Evolutionary conservation across 2,888 invertebrate species (phyloP).

Genomic region (Agriopis leucophaearia): DNA sequence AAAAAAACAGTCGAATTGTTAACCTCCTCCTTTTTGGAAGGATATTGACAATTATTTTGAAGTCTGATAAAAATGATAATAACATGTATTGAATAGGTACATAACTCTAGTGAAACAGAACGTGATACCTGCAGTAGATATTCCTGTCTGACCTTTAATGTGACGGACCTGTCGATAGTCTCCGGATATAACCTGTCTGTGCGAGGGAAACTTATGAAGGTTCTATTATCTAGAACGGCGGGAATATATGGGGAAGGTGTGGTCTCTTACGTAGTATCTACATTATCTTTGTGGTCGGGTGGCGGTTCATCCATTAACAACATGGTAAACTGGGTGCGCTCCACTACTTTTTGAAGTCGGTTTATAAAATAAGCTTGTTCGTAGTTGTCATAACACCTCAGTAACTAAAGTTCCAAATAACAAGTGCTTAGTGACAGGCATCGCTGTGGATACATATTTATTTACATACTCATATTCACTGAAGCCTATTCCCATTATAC

Average conservation of each 20-base stretch:
- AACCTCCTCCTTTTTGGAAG: too few relatives aligned
- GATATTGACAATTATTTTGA: too few relatives aligned
- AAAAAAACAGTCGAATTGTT: too few relatives aligned
- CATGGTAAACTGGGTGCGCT: neutral
- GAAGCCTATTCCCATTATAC: neutral
- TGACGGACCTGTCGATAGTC: conserved; percentile 1
- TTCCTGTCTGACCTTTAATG: neutral
- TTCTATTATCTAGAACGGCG: neutral
- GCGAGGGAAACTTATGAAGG: conserved; percentile 5
- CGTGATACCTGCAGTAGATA: neutral
- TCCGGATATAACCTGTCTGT: conserved; percentile 6
- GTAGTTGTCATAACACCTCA: neutral
- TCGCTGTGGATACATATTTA: neutral
- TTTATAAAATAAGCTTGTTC: neutral
- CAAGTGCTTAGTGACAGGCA: neutral
- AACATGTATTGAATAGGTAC: neutral
- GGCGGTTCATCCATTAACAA: neutral
- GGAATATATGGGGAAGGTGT: neutral
- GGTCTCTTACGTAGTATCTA: neutral
- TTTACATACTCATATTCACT: neutral
- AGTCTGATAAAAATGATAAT: too few relatives aligned
- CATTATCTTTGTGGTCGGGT: neutral
- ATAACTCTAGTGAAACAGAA: too few relatives aligned
- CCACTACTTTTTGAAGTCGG: too few relatives aligned
- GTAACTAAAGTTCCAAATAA: neutral